Evolutionary conservation across 2,113 vertebrate species (phyloP).

Genomic region (Oenanthe melanoleuca): DNA sequence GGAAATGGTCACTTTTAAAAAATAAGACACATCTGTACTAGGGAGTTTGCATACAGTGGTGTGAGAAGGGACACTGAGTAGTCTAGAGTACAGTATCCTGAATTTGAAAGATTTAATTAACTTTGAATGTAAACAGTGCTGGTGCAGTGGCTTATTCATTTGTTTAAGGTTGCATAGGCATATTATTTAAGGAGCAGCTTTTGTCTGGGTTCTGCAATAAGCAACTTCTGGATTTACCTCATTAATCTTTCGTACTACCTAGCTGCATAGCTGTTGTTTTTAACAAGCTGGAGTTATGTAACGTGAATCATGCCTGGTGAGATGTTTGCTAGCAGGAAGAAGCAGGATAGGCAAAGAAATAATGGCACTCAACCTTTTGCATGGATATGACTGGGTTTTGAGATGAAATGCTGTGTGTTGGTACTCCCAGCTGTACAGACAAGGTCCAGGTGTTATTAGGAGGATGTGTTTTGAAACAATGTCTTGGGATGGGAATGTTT

Average conservation of each 20-base stretch:
- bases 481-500: conserved; percentile 19
- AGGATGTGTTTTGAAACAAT: conserved; percentile 29
- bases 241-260: neutral
- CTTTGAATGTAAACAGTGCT: conserved; percentile 17
- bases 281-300: conserved; percentile 18
- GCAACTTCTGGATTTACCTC: conserved; percentile 16
- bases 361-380: neutral
- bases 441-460: conserved; percentile 52
- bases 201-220: conserved; percentile 1
- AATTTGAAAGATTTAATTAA: conserved; percentile 17
- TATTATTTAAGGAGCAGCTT: conserved; percentile 13
- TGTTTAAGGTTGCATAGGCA: conserved; percentile 6
- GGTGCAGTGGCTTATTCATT: conserved; percentile 1
- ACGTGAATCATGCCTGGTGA: neutral
- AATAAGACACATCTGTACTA: neutral
- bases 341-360: neutral
- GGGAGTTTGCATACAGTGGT: neutral
- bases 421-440: neutral
- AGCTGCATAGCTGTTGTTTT: conserved; percentile 3
- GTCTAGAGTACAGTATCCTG: neutral
- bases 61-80: neutral
- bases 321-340: neutral
- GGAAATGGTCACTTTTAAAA: neutral
- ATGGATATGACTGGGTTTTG: conserved; percentile 17
- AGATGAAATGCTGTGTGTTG: neutral